These are phyloP conservation scores for Paguma larvata DNA, from an alignment of 2,797 vertebrate genomes.

Conservation along the genomic window DNA sequence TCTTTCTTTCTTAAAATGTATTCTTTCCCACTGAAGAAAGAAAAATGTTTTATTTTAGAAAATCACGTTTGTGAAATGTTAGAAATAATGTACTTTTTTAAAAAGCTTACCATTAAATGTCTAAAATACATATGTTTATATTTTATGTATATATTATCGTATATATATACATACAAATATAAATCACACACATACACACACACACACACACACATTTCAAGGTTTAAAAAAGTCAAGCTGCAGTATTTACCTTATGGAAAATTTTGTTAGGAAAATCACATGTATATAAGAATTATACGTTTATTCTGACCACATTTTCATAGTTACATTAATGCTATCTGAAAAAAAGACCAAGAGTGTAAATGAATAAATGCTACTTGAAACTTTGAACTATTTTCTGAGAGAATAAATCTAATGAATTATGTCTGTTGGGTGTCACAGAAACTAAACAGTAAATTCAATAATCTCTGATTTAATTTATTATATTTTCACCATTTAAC, in stretches of 20 bases:
- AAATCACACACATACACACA: background rate
- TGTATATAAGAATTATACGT: slow-evolving; percentile 63
- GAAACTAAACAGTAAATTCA: slow-evolving; percentile 92
- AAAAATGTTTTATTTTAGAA: slow-evolving; percentile 48
- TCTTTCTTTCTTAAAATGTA: slow-evolving; percentile 59
- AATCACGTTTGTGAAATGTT: slow-evolving; percentile 57
- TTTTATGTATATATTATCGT: background rate
- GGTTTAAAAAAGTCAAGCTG: slow-evolving; percentile 55
- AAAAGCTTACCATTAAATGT: background rate
- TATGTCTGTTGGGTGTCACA: slow-evolving; percentile 90
- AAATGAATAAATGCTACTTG: slow-evolving; percentile 84
- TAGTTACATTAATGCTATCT: slow-evolving; percentile 76
- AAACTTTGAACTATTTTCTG: slow-evolving; percentile 84
- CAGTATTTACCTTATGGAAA: slow-evolving; percentile 47
- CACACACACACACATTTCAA: slow-evolving; percentile 33
- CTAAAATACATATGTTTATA: background rate
- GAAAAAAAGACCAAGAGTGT: slow-evolving; percentile 80
- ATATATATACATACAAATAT: background rate
- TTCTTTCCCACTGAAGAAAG: slow-evolving; percentile 33
- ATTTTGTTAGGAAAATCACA: slow-evolving; percentile 59
- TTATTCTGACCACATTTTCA: slow-evolving; percentile 63
- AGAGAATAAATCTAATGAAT: slow-evolving; percentile 89
- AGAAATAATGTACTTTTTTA: background rate
- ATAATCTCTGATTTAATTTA: slow-evolving; percentile 92
- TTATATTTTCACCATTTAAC: slow-evolving; percentile 93